Evolutionary conservation across 2,113 vertebrate species (phyloP).

Genomic region (Vulpes lagopus): DNA sequence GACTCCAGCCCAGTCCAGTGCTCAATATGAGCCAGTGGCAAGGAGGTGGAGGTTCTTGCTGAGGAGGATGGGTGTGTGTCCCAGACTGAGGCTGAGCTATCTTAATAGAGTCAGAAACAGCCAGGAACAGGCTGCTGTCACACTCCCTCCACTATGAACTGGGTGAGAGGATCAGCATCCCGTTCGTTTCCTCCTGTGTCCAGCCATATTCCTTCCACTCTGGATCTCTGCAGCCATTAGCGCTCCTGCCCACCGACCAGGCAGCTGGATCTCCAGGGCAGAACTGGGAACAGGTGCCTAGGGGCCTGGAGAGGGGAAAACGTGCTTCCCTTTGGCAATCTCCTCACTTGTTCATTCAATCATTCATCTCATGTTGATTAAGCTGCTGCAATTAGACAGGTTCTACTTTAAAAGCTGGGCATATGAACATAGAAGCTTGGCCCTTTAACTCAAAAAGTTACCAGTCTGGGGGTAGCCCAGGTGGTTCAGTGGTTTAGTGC

Average conservation of each 20-base stretch:
- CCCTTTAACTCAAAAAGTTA: neutral
- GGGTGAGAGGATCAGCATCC: neutral
- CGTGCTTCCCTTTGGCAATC: neutral
- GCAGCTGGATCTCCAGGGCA: neutral
- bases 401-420: neutral
- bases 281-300: neutral
- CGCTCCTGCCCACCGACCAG: too few relatives aligned
- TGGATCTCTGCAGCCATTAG: too few relatives aligned
- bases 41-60: neutral
- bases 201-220: neutral
- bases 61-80: rapidly evolving
- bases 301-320: too few relatives aligned
- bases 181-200: neutral
- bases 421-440: neutral
- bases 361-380: neutral
- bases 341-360: neutral
- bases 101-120: neutral
- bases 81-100: neutral
- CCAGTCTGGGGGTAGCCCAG: too few relatives aligned
- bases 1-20: neutral
- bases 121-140: neutral
- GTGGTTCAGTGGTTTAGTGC: too few relatives aligned
- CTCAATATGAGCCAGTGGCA: neutral
- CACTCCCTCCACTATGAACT: neutral
- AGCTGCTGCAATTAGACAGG: neutral